Base-by-base conservation (phyloP, 1,140 invertebrate genomes). In the Zaprionus africanus region DNA sequence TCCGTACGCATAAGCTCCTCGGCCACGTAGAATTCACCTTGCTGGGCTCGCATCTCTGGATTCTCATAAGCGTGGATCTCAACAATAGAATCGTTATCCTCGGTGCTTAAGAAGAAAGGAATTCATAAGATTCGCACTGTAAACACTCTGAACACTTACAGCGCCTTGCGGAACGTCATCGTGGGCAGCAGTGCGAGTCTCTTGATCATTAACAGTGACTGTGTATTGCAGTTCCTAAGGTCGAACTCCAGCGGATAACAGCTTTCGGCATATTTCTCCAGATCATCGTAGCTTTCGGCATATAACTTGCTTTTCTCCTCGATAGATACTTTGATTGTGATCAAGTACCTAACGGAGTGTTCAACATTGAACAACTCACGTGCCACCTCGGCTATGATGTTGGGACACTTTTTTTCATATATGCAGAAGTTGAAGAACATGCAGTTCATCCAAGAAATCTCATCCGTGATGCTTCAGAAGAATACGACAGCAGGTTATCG, bases 61-160 rank as follows among this genome's bases (percentile, higher is more conserved):
- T 61, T 46, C 15, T 92, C 87, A 1, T 15, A 6, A 24, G 71
- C 70, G 11, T 90, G 80, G 5, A 92, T 72, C 5, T 78, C 91
- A 1, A 92, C 56, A 12, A 92, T 76, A 26, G 92, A 87, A 43
- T 92, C 91, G 38, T 92, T 92, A 19, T 92, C 91, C 36, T 90
- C 87, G 26, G 91, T 41, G 2, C 91, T 92, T 46, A 5, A 9
- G 1, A 24, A 46, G 9, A 17, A 17, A 1, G 6, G 4, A 15
- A 13, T 41, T 4, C 17, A 26, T 17, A 0, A 36, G 22, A 12
- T 1, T 22, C 1, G 11, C 9, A 24, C 19, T 31, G 31, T 3
- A 3, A 34, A 34, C 9, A 34, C 9, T 3, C 1, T 26, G 4
- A 9, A 46, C 15, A 57, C 84, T 80, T 81, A 92, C 91, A 92